These are phyloP conservation scores for Drosophila busckii DNA, from an alignment of 1,140 invertebrate genomes.

Conservation along the genomic window DNA sequence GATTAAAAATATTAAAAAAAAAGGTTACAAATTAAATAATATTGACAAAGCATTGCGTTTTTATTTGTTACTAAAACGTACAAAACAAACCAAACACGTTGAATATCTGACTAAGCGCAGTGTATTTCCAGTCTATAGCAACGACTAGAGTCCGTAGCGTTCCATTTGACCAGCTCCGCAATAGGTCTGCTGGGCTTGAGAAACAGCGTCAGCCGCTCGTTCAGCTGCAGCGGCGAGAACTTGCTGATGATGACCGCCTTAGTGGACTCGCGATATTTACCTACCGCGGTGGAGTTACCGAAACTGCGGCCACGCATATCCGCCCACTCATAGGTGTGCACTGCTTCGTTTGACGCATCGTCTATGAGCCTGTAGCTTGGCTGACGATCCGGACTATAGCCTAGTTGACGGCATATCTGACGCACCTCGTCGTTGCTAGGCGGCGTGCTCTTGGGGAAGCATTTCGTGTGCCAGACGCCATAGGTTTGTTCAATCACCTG, in stretches of 20 bases:
- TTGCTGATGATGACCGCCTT: slow-evolving; percentile 69
- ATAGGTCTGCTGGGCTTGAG: slow-evolving; percentile 73
- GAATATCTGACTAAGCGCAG: slow-evolving; percentile 37
- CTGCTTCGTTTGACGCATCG: slow-evolving; percentile 52
- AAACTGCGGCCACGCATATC: slow-evolving; percentile 55
- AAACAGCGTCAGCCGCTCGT: slow-evolving; percentile 63
- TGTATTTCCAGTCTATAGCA: slow-evolving; percentile 70
- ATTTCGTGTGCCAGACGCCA: slow-evolving; percentile 83
- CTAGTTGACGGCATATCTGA: slow-evolving; percentile 78
- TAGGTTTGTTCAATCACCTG: slow-evolving; percentile 81
- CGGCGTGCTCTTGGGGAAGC: slow-evolving; percentile 78
- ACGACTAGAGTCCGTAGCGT: slow-evolving; percentile 56
- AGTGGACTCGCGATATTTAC: slow-evolving; percentile 61
- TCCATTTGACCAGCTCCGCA: slow-evolving; percentile 68
- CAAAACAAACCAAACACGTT: slow-evolving; percentile 39
- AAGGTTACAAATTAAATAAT: slow-evolving; percentile 17
- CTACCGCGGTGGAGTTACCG: slow-evolving; percentile 47
- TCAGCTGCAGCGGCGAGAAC: slow-evolving; percentile 68
- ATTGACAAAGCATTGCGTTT: slow-evolving; percentile 23
- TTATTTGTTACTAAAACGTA: slow-evolving; percentile 72
- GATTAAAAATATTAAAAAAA: slow-evolving; percentile 32
- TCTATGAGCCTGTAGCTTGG: slow-evolving; percentile 71
- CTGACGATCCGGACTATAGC: slow-evolving; percentile 65
- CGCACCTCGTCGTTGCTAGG: slow-evolving; percentile 72
- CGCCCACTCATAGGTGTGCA: slow-evolving; percentile 47